Percentiles rank a stretch among this genome's conserved stretches.
Conservation (phyloP, 2,888 invertebrate species). For the Leptopterna dolabrata region DNA sequence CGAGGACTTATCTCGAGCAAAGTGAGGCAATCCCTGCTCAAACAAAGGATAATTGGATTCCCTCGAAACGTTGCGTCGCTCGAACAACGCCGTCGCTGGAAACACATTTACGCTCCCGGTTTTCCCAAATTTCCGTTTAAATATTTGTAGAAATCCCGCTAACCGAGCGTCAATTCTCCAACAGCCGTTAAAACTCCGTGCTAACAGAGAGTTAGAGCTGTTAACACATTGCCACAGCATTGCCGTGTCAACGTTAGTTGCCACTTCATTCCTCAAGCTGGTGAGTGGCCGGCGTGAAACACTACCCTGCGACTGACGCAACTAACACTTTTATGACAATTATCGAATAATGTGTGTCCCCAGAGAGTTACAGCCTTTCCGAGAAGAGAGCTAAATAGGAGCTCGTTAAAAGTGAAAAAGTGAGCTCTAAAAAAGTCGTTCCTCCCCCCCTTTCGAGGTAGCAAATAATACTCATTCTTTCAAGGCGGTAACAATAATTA, state of each 20-base stretch:
- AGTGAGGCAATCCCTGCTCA: background rate
- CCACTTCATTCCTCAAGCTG: background rate
- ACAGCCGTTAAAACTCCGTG: background rate
- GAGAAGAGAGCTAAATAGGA: constrained; percentile 30
- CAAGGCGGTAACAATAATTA: constrained; percentile 47
- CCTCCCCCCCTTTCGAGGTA: background rate
- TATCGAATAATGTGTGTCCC: constrained; percentile 34
- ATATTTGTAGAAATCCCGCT: background rate
- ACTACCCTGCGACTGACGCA: constrained; percentile 35
- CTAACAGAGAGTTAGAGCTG: background rate
- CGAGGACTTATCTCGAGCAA: constrained; percentile 2
- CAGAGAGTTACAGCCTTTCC: constrained; percentile 36
- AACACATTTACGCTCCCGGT: background rate
- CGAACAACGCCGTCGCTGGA: background rate
- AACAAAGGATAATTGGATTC: constrained; percentile 11
- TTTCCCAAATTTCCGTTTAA: background rate
- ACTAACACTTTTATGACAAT: constrained; percentile 48
- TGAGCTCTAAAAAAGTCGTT: constrained; percentile 1
- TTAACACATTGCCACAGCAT: background rate
- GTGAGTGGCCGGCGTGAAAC: background rate
- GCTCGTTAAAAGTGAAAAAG: constrained; percentile 26
- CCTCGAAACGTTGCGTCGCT: background rate
- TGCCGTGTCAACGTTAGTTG: background rate
- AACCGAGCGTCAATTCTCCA: background rate
- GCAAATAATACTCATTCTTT: constrained; percentile 27